Base-by-base conservation (phyloP, 1,140 invertebrate genomes). In the Drosophila nannoptera region DNA sequence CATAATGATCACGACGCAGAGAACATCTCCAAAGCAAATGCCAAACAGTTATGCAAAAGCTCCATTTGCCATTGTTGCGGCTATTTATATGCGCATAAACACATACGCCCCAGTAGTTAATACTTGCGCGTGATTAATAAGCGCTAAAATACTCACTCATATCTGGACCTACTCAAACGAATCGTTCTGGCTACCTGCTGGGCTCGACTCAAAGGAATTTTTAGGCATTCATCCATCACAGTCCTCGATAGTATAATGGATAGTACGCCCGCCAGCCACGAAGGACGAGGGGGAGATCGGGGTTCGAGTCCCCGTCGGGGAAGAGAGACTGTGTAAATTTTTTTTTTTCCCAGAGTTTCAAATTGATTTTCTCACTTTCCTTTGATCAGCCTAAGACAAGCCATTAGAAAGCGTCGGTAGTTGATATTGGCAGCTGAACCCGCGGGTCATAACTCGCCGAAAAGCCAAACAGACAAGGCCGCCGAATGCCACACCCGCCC, bases 281-380 rank as follows among this genome's bases (percentile, higher is more conserved):
- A n/a, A n/a, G n/a, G n/a, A n/a, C n/a, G n/a, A n/a, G 90, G 90
- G 90, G 90, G 89, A 90, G 90, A 90, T 89, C 90, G 90, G 90
- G 90, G 90, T 91, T 90, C 90, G 90, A 90, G 90, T 90, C 90
- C 90, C 90, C 89, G 90, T 88, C 90, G 90, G 90, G 90, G 87
- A n/a, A n/a, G n/a, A n/a, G n/a, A n/a, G n/a, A n/a, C n/a, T n/a
- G n/a, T n/a, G n/a, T n/a, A n/a, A n/a, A n/a, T n/a, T n/a, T n/a
- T n/a, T n/a, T n/a, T n/a, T 22, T 22, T 22, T 22, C 3, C 22
- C 3, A 22, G 22, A 22, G 22, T 56, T 66, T 53, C 7, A 9
- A 33, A 22, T 33, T 58, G 32, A 49, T 40, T 8, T 22, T 9
- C 7, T 49, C 22, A 42, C 46, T 42, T 54, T 16, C 42, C 40